Evolutionary conservation across 2,888 invertebrate genomes (phyloP).

Genomic region (Catocala sponsa): DNA sequence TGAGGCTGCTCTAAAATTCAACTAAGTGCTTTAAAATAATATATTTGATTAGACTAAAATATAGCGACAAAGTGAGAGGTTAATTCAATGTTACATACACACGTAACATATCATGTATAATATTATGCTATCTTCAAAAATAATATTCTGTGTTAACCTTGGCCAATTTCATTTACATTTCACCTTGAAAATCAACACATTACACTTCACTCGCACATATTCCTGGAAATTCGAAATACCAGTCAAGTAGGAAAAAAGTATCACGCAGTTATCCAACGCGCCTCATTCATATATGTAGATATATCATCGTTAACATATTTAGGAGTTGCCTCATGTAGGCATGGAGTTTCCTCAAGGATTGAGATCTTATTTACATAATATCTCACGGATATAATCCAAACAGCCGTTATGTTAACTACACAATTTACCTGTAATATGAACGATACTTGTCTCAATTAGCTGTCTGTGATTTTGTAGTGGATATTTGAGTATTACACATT

Average conservation of each 20-base stretch:
- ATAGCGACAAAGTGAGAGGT: too few relatives aligned
- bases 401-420: slow-evolving; percentile 29
- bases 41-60: too few relatives aligned
- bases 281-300: slow-evolving; percentile 47
- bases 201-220: neutral
- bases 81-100: too few relatives aligned
- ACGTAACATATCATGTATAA: neutral
- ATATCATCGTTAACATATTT: slow-evolving; percentile 50
- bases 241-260: slow-evolving; percentile 28
- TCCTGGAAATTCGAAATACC: slow-evolving; percentile 27
- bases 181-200: neutral
- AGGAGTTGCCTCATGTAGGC: slow-evolving; percentile 35
- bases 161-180: neutral
- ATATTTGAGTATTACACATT: neutral
- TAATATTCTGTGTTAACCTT: too few relatives aligned
- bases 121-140: neutral
- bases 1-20: too few relatives aligned
- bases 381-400: slow-evolving; percentile 41
- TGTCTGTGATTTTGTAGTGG: slow-evolving; percentile 1
- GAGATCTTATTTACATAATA: slow-evolving; percentile 45
- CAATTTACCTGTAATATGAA: slow-evolving; percentile 38
- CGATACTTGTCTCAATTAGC: slow-evolving; percentile 3
- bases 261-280: slow-evolving; percentile 29
- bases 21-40: too few relatives aligned
- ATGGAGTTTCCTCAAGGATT: slow-evolving; percentile 33